Evolutionary conservation across 2,888 invertebrate genomes (phyloP), one percentile per base, ranked within the genome.

Genomic region (Chymomyza procnemis): DNA sequence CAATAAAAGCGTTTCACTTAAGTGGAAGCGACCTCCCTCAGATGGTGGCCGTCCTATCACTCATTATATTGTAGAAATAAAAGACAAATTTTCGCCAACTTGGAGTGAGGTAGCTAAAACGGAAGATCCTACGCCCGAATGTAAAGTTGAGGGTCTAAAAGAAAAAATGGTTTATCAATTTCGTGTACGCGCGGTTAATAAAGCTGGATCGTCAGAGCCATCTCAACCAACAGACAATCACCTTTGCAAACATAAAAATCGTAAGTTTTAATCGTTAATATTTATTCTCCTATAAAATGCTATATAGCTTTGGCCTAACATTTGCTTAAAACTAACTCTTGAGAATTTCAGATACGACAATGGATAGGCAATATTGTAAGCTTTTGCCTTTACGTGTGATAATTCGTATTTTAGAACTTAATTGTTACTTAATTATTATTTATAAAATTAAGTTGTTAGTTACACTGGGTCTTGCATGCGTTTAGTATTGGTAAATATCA

Each of bases 101-200:
- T 97, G 96, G 91, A 94, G 95, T 41, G 97, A 97, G 92, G 96
- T 95, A 18, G 95, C 94, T 0, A 97, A 97, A 91, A 94, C 96
- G 56, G 93, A 94, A 74, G 97, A 97, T 64, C 96, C 96, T 69
- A 92, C 94, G 65, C 96, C 96, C 89, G 95, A 95, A 84, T 98
- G 97, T 34, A 95, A 96, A 8, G 97, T 99, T 0, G 95, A 95
- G 0, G 96, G 96, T 90, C 92, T 99, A 83, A 97, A 97, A 88
- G 97, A 97, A 91, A 97, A 97, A 19, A 97, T 97, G 91, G 97
- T 97, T 88, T 99, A 99, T 90, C 97, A 98, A 91, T 99, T 98
- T 93, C 93, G 97, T 46, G 94, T 98, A 1, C 93, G 96, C n/a
- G 99, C 99, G 19, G 92, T 98, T 14, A 99, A 99, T 92, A 97